Conservation (phyloP, 2,797 vertebrate genomes). For the Malacoraja senta region DNA sequence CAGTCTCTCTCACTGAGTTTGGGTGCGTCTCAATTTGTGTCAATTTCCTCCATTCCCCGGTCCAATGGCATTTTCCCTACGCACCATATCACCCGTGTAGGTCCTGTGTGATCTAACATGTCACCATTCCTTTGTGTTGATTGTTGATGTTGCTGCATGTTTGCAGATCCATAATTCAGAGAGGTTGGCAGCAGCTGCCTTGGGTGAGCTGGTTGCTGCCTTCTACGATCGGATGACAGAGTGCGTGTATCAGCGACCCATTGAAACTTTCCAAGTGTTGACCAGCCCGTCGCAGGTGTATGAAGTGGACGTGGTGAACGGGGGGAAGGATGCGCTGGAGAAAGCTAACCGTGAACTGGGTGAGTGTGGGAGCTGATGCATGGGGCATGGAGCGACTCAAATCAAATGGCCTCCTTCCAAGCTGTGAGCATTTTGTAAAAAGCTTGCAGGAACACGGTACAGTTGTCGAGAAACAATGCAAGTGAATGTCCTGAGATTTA, state of each 20-base stretch:
- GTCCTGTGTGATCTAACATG: neutral
- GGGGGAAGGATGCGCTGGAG: constrained; percentile 67
- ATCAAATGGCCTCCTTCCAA: neutral
- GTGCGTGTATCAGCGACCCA: constrained; percentile 67
- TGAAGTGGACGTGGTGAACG: constrained; percentile 67
- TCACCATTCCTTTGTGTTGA: neutral
- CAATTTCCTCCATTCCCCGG: too few species aligned
- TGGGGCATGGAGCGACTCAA: neutral
- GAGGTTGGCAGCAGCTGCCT: neutral
- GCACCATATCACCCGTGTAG: too few species aligned
- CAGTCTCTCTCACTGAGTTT: neutral
- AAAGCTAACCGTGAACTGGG: constrained; percentile 72
- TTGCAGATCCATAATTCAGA: neutral
- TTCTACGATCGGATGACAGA: constrained; percentile 77
- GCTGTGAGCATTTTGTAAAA: neutral
- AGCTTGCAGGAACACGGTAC: too few species aligned
- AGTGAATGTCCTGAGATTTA: too few species aligned
- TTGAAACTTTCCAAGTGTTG: constrained; percentile 64
- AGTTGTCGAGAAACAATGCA: too few species aligned
- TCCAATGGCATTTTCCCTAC: too few species aligned
- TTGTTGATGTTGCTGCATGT: neutral
- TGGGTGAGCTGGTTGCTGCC: neutral
- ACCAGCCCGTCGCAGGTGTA: constrained; percentile 58
- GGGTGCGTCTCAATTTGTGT: too few species aligned
- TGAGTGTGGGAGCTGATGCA: constrained; percentile 45